Conservation (phyloP, 2,113 vertebrate genomes). For the Tyto alba region DNA sequence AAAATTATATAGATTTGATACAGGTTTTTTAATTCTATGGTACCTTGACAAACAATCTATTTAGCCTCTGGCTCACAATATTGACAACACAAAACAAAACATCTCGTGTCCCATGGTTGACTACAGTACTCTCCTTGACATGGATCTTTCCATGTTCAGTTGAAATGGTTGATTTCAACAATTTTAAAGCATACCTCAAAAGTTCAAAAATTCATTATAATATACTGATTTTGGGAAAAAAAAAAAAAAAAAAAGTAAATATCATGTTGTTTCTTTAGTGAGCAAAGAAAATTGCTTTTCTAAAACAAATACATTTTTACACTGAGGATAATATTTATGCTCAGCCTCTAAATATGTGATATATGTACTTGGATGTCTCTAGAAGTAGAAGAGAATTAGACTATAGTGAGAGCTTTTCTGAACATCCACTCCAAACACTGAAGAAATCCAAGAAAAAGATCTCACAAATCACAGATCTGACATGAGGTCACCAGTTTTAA, state of each 20-base stretch:
- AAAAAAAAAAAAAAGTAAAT: neutral
- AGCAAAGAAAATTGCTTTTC: neutral
- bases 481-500: neutral
- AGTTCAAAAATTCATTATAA: neutral
- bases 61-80: neutral
- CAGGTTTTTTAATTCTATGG: neutral
- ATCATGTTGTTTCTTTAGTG: neutral
- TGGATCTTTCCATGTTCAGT: neutral
- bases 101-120: neutral
- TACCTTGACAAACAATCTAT: neutral
- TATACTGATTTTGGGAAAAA: neutral
- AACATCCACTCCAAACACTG: rapidly evolving
- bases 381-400: neutral
- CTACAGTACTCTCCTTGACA: neutral
- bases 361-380: neutral
- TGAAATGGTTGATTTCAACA: neutral
- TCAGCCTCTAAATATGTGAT: neutral
- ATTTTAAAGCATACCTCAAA: neutral
- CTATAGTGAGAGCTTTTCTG: neutral
- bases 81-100: neutral
- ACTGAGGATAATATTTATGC: neutral
- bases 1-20: neutral
- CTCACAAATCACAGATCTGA: neutral
- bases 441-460: neutral
- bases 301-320: neutral